These are phyloP conservation scores for Oasisia sp. DNA, from an alignment of 2,888 invertebrate genomes.

Conservation along the genomic window DNA sequence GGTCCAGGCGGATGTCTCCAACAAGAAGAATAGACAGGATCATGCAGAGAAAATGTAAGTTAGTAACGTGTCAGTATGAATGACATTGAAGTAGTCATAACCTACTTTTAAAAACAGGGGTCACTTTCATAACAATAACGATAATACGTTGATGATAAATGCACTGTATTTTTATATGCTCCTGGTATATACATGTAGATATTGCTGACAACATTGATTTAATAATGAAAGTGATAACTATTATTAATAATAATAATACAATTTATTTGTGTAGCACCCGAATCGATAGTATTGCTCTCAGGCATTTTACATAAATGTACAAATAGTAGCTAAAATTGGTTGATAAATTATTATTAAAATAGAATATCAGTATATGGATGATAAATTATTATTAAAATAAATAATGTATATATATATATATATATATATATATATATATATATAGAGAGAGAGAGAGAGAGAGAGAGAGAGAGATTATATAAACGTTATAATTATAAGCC, in stretches of 20 bases:
- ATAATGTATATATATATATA: background rate
- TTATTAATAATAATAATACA: background rate
- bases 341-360: too few species aligned
- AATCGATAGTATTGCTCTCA: too few species aligned
- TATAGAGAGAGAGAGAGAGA: too few species aligned
- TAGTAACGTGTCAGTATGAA: background rate
- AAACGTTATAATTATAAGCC: too few species aligned
- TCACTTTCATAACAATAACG: background rate
- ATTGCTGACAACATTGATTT: background rate
- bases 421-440: background rate
- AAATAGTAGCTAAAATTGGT: too few species aligned
- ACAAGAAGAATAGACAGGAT: slow-evolving; percentile 60
- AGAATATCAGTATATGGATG: too few species aligned
- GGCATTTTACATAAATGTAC: too few species aligned
- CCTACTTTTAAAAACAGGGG: background rate
- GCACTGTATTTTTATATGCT: background rate
- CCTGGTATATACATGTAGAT: background rate
- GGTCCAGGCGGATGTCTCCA: slow-evolving; percentile 63
- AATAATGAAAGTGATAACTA: background rate
- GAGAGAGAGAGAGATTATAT: too few species aligned
- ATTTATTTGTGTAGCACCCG: too few species aligned
- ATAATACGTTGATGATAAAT: background rate
- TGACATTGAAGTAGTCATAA: background rate
- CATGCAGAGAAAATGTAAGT: slow-evolving; percentile 63
- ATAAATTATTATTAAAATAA: too few species aligned